Percentiles rank a stretch among this genome's conserved stretches.
phyloP scores from a whole-genome alignment of 2,113 vertebrate genomes.

The Bubo bubo region DNA sequence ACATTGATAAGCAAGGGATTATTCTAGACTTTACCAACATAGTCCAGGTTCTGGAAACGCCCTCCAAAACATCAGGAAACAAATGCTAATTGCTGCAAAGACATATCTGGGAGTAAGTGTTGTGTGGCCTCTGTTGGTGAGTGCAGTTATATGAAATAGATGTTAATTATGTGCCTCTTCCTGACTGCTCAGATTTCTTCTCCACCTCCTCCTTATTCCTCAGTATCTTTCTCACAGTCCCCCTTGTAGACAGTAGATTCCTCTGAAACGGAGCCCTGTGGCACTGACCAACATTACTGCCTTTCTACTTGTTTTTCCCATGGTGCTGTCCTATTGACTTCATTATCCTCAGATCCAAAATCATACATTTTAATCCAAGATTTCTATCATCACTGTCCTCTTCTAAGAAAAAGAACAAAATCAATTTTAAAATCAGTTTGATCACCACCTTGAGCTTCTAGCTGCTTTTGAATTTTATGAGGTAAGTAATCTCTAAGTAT shows the following conservation, averaged over 20 bases:
- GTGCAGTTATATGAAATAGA: neutral
- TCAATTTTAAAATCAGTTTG: conserved; percentile 21
- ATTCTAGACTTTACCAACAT: neutral
- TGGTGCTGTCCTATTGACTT: neutral
- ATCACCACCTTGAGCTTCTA: neutral
- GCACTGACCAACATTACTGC: neutral
- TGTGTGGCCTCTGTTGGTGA: neutral
- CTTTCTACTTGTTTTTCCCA: neutral
- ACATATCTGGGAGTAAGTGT: neutral
- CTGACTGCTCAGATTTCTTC: neutral
- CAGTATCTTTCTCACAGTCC: neutral
- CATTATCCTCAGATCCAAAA: neutral
- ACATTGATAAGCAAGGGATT: neutral
- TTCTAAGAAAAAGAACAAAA: neutral
- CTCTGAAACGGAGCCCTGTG: neutral
- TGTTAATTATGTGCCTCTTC: neutral
- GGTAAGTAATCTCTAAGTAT: conserved; percentile 26
- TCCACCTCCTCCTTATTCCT: neutral
- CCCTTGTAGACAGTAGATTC: neutral
- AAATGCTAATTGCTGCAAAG: neutral
- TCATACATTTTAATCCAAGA: neutral
- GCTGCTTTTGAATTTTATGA: conserved; percentile 34
- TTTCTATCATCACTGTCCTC: neutral
- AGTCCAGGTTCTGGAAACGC: neutral
- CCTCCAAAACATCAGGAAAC: neutral